Evolutionary conservation across 2,113 vertebrate genomes (phyloP), one percentile per base, ranked within the genome.

Genomic region (Nicator chloris): DNA sequence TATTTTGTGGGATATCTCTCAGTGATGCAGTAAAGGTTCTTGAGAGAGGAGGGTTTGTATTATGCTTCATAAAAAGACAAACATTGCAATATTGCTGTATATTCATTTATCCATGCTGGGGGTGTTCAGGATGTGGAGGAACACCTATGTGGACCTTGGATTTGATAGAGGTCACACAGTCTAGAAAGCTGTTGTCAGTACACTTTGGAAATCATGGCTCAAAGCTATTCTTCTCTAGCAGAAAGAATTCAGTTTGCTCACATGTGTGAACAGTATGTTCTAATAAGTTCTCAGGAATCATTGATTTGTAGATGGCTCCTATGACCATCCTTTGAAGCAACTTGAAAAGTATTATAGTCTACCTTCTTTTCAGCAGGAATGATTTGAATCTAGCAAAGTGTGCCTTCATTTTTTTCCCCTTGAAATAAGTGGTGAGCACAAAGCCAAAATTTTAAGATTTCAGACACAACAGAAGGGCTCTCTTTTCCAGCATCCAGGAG

Each of bases 21-120:
- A 5, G 20, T 28, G 22, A 73, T 39, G 28, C 23, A 78, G 63
- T 37, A 51, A 86, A 91, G 37, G 9, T 75, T 81, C 16, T 53
- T n/a, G 56, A 75, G 42, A 85, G 26, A 14, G 20, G 2, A 33
- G 6, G 10, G 8, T 31, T 72, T 23, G 12, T 47, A 6, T 6
- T 50, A 71, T 6, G 15, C 18, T 93, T 96, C 75, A 86, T 82
- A 77, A 87, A 89, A 93, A 81, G 80, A 63, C 56, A 84, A 91
- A 60, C 27, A 71, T 10, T 30, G 39, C 11, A 49, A 30, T 86
- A 63, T 91, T 94, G 86, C 79, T 88, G 60, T 69, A 81, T 88
- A 69, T 72, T 93, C 66, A 85, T 89, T 95, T 78, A 35, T 88
- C 61, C 56, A 82, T 45, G 23, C 65, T 91, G 82, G 51, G 47